Conservation (phyloP, 2,113 vertebrate species). For the Solenodon paradoxus region DNA sequence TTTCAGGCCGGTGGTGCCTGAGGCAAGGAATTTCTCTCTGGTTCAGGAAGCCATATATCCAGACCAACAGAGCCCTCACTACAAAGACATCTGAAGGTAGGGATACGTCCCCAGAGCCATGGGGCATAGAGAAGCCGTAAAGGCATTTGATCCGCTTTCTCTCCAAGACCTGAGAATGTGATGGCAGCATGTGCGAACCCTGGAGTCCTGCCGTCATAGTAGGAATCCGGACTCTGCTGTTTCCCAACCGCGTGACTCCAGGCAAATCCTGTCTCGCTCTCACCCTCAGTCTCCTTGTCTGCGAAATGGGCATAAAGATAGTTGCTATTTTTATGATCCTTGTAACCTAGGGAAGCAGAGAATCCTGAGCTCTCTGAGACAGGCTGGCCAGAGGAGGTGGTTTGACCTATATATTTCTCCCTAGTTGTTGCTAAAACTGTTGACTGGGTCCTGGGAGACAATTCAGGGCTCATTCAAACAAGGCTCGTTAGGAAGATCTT, state of each 20-base stretch:
- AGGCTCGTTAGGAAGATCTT: background rate
- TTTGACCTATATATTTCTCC: background rate
- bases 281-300: slow-evolving; percentile 3
- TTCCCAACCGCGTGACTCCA: background rate
- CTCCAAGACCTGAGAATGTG: fast-evolving
- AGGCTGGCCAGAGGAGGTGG: fast-evolving
- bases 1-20: background rate
- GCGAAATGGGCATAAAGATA: background rate
- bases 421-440: background rate
- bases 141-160: background rate
- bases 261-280: background rate
- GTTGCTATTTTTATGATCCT: background rate
- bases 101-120: fast-evolving
- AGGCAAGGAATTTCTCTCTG: background rate
- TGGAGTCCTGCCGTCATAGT: background rate
- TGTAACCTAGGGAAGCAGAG: background rate
- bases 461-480: background rate
- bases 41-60: background rate
- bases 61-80: background rate
- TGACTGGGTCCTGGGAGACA: background rate
- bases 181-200: background rate
- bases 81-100: background rate
- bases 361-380: background rate
- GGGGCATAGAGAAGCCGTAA: background rate
- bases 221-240: background rate